A percentile compares a stretch with the other conserved stretches of the same genome.
These are phyloP conservation scores for Amphipoea lucens DNA, from an alignment of 2,888 invertebrate genomes.

Conservation along the genomic window DNA sequence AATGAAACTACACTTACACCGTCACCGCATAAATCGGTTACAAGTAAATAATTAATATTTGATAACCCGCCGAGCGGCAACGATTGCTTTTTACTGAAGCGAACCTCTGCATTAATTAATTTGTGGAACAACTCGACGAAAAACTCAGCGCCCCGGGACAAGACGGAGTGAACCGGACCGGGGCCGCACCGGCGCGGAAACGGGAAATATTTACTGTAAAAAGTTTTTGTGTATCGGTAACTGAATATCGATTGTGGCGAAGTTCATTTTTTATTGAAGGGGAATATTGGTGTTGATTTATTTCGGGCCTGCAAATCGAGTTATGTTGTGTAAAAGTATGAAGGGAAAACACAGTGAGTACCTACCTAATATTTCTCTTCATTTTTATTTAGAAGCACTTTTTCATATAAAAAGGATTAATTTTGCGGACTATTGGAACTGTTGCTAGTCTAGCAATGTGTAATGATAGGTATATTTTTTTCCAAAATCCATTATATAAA, in stretches of 20 bases:
- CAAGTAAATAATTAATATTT: slow-evolving; percentile 61
- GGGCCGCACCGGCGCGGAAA: slow-evolving; percentile 13
- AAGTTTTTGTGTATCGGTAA: slow-evolving; percentile 50
- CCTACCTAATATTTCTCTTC: neutral
- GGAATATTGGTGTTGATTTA: slow-evolving; percentile 35
- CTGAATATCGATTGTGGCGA: slow-evolving; percentile 50
- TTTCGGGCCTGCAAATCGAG: slow-evolving; percentile 29
- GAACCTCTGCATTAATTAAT: slow-evolving; percentile 74
- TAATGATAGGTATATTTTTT: neutral
- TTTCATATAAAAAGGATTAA: neutral
- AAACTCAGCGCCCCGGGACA: slow-evolving; percentile 68
- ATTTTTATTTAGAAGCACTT: neutral
- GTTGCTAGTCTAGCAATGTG: neutral
- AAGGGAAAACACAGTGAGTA: neutral
- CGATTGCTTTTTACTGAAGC: slow-evolving; percentile 61
- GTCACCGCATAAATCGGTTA: slow-evolving; percentile 15
- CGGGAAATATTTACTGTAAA: slow-evolving; percentile 44
- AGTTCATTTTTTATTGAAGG: slow-evolving; percentile 16
- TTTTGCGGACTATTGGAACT: neutral
- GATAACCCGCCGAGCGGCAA: slow-evolving; percentile 32
- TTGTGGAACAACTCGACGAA: slow-evolving; percentile 69
- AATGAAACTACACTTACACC: slow-evolving; percentile 51
- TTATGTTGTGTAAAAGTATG: slow-evolving; percentile 23
- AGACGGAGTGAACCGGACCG: slow-evolving; percentile 34
- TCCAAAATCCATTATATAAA: neutral